A percentile compares a stretch with the other conserved stretches of the same genome.
These are phyloP conservation scores for Amphipoea oculea DNA, from an alignment of 2,888 invertebrate species.

Conservation along the genomic window DNA sequence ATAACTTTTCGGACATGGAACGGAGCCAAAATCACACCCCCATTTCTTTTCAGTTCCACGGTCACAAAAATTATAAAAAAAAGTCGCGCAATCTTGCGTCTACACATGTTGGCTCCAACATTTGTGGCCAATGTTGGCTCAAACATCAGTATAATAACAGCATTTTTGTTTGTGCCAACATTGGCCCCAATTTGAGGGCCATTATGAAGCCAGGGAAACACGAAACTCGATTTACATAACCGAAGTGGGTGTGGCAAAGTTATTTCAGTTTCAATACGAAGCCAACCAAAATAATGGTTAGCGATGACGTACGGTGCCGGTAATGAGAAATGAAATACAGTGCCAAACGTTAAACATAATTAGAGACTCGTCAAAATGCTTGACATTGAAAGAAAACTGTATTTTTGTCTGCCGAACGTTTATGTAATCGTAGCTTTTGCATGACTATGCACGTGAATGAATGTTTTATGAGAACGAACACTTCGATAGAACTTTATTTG, in stretches of 20 bases:
- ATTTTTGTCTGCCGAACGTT: conserved; percentile 10
- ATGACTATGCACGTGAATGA: neutral
- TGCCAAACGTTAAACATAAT: conserved; percentile 65
- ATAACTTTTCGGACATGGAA: neutral
- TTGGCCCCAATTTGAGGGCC: conserved; percentile 13
- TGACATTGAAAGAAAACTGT: conserved; percentile 49
- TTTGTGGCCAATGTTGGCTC: neutral
- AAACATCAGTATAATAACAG: neutral
- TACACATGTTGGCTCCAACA: conserved; percentile 7
- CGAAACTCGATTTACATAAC: conserved; percentile 54
- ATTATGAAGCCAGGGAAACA: conserved; percentile 33
- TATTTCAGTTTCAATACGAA: conserved; percentile 54
- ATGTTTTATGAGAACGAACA: neutral
- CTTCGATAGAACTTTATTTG: no score
- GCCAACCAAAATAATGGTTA: conserved; percentile 46
- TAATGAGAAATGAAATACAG: conserved; percentile 63
- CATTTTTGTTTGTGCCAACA: neutral
- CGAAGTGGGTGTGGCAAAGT: conserved; percentile 65
- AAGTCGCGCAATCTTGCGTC: neutral
- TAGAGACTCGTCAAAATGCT: conserved; percentile 47
- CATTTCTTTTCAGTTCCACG: conserved; percentile 14
- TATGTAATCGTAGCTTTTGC: conserved; percentile 11
- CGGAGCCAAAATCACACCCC: conserved; percentile 42
- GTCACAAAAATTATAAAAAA: conserved; percentile 17
- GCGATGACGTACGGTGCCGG: conserved; percentile 51